Conservation (phyloP, 2,797 vertebrate genomes). For the Oophaga sylvatica region DNA sequence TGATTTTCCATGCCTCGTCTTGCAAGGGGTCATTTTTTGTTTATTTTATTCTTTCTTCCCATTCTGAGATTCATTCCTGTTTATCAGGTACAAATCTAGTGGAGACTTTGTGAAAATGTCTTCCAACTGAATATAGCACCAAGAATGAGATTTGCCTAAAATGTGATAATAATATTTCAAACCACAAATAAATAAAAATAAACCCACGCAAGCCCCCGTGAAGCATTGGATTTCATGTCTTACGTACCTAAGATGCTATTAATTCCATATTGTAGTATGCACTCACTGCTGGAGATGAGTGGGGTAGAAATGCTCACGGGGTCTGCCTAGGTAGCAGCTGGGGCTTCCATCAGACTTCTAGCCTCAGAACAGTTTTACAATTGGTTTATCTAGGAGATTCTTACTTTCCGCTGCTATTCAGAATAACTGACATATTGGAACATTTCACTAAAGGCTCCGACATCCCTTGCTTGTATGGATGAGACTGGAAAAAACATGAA, state of each 20-base stretch:
- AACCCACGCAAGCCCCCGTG: not conserved
- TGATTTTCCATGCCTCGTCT: no score
- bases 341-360: not conserved
- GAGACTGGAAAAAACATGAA: slow-evolving; percentile 19
- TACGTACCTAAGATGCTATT: not conserved
- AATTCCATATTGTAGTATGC: not conserved
- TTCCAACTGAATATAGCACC: not conserved
- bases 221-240: not conserved
- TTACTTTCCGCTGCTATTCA: not conserved
- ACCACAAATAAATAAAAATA: not conserved
- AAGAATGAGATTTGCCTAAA: not conserved
- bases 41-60: not conserved
- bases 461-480: slow-evolving; percentile 15
- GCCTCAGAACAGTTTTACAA: slow-evolving; percentile 8
- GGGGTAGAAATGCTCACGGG: not conserved
- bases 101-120: not conserved
- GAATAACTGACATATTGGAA: slow-evolving; percentile 26
- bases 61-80: not conserved
- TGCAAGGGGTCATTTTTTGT: no score
- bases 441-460: slow-evolving; percentile 10
- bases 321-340: not conserved
- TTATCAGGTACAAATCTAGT: not conserved
- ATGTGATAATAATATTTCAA: not conserved
- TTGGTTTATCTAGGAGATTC: slow-evolving; percentile 17
- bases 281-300: not conserved